phyloP scores from a whole-genome alignment of 2,113 vertebrate species.

The Alouatta palliata region DNA sequence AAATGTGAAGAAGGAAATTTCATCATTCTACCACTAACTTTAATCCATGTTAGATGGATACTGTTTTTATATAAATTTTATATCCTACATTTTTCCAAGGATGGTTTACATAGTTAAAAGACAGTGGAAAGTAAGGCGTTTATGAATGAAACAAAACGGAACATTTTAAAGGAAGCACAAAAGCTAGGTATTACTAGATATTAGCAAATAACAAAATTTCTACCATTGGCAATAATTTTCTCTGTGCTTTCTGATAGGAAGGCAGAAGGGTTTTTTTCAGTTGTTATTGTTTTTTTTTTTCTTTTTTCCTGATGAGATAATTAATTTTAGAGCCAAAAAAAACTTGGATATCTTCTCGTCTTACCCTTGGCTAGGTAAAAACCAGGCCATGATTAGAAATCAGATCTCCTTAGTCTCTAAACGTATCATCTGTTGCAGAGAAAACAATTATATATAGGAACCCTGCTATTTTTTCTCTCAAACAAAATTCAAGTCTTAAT shows the following conservation, averaged over 20 bases:
- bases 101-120: constrained; percentile 16
- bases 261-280: neutral
- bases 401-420: neutral
- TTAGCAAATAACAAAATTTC: constrained; percentile 33
- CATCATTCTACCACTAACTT: neutral
- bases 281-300: neutral
- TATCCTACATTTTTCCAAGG: constrained; percentile 32
- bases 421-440: neutral
- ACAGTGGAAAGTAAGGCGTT: neutral
- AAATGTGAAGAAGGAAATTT: constrained; percentile 33
- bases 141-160: constrained; percentile 23
- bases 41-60: constrained; percentile 34
- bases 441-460: constrained; percentile 25
- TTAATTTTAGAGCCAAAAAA: constrained; percentile 26
- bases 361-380: neutral
- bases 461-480: neutral
- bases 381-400: neutral
- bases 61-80: constrained; percentile 28
- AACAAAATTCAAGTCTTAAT: constrained; percentile 37
- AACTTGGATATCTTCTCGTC: neutral
- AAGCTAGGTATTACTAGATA: constrained; percentile 9
- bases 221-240: constrained; percentile 19
- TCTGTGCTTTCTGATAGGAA: neutral
- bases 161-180: constrained; percentile 1
- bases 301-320: neutral